Percentiles rank a stretch among this genome's conserved stretches.
phyloP scores from a whole-genome alignment of 2,888 invertebrate genomes.

The Chironomus riparius region DNA sequence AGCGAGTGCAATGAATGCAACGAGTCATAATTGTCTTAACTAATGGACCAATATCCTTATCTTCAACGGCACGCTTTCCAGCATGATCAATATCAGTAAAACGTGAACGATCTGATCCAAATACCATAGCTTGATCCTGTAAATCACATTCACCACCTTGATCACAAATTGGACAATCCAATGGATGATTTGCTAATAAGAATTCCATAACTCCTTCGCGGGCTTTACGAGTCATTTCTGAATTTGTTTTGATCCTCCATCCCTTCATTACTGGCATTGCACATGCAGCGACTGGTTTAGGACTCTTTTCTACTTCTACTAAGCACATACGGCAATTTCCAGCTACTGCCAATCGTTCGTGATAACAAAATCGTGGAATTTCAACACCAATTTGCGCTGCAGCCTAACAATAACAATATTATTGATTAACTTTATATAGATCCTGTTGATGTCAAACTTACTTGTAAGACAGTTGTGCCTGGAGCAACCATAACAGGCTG shows the following conservation, averaged over 20 bases:
- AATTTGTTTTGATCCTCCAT: conserved; percentile 94
- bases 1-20: conserved; percentile 98
- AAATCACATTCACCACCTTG: conserved; percentile 91
- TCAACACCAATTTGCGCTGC: conserved; percentile 93
- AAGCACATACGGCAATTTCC: conserved; percentile 99
- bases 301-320: conserved; percentile 97
- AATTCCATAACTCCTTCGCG: conserved; percentile 97
- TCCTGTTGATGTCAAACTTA: conserved; percentile 36
- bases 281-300: conserved; percentile 97
- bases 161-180: conserved; percentile 99
- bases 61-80: conserved; percentile 95
- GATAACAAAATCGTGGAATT: conserved; percentile 98
- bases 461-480: conserved; percentile 94
- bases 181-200: conserved; percentile 92
- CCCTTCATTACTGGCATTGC: conserved; percentile 99
- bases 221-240: conserved; percentile 35
- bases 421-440: background rate
- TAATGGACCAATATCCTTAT: conserved; percentile 96
- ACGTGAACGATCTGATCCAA: conserved; percentile 88
- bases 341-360: conserved; percentile 95
- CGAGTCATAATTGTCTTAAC: conserved; percentile 99
- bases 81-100: conserved; percentile 86
- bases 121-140: conserved; percentile 99
- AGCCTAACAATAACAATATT: conserved; percentile 53
- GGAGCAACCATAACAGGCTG: conserved; percentile 88